Evolutionary conservation across 2,113 vertebrate species (phyloP), one percentile per base, ranked within the genome.

Genomic region (Struthidea cinerea): DNA sequence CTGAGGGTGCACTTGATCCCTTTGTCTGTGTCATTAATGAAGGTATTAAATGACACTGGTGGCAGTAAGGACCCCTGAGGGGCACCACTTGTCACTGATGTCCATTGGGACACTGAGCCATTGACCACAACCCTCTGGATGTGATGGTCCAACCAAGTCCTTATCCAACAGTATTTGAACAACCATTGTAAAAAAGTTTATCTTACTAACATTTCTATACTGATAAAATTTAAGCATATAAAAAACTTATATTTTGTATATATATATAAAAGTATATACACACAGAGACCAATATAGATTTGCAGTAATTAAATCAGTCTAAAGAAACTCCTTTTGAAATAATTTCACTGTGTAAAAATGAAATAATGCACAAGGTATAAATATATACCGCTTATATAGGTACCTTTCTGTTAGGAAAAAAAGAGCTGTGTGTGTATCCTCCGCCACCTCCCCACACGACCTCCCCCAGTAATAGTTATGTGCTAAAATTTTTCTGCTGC

Each of bases 331-430:
- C 39, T 15, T 65, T 69, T 92, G 28, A 86, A 83, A 61, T 23
- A 73, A 84, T 35, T 94, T 33, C 23, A 79, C 7, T 4, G 20
- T 16, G 20, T 64, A 69, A 94, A 93, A 94, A 76, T 47, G 4
- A 80, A 85, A 74, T 56, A 16, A 94, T 46, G 27, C 27, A 70
- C n/a, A 83, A 73, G 17, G 39, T 68, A 64, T 74, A 94, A 93
- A 94, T 83, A 95, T 46, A 76, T 73, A 73, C 17, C 50, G 60
- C 23, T 56, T 70, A 59, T 37, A 80, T 49, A 39, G 16, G 6
- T 63, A 63, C 55, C 4, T 69, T 87, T 87, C 46, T 57, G 24
- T 50, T 69, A n/a, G 44, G 17, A n/a, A 80, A 75, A 67, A 84
- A 81, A 49, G 13, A 19, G 6, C 16, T 82, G 8, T 7, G 15